A percentile compares a stretch with the other conserved stretches of the same genome.
phyloP scores from a whole-genome alignment of 2,797 vertebrate species.

The Podargus strigoides region DNA sequence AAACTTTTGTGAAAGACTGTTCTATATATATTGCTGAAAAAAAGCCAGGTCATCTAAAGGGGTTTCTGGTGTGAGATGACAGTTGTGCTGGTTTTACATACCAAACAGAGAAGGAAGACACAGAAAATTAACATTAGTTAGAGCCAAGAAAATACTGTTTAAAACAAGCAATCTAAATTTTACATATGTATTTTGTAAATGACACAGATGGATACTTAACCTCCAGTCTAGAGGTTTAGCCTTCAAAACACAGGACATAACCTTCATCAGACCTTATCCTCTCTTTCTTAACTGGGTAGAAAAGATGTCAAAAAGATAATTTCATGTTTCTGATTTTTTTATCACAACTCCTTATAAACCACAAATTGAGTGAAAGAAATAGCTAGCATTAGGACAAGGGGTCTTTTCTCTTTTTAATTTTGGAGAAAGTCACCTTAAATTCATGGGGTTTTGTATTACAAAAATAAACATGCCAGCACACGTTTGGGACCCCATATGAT shows the following conservation, averaged over 20 bases:
- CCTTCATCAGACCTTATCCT: conserved; percentile 16
- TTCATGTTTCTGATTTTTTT: background rate
- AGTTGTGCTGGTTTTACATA: background rate
- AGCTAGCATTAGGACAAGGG: background rate
- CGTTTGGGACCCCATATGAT: conserved; percentile 34
- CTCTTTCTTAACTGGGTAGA: background rate
- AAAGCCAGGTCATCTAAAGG: background rate
- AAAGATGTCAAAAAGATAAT: background rate
- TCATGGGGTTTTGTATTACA: conserved; percentile 31
- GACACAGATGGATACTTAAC: background rate
- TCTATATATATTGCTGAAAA: conserved; percentile 53
- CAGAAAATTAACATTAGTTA: background rate
- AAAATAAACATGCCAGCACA: conserved; percentile 47
- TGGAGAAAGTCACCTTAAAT: background rate
- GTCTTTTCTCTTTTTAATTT: background rate
- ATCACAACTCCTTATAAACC: background rate
- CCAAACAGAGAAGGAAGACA: conserved; percentile 23
- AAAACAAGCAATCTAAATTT: conserved; percentile 21
- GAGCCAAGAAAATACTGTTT: conserved; percentile 22
- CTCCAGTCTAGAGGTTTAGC: background rate
- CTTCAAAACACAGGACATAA: conserved; percentile 24
- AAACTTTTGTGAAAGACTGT: background rate
- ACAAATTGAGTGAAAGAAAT: background rate
- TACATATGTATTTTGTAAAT: background rate
- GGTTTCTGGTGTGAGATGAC: background rate